A percentile compares a stretch with the other conserved stretches of the same genome.
Evolutionary conservation across 2,888 invertebrate genomes (phyloP).

Genomic region (Nemotelus nigrinus): DNA sequence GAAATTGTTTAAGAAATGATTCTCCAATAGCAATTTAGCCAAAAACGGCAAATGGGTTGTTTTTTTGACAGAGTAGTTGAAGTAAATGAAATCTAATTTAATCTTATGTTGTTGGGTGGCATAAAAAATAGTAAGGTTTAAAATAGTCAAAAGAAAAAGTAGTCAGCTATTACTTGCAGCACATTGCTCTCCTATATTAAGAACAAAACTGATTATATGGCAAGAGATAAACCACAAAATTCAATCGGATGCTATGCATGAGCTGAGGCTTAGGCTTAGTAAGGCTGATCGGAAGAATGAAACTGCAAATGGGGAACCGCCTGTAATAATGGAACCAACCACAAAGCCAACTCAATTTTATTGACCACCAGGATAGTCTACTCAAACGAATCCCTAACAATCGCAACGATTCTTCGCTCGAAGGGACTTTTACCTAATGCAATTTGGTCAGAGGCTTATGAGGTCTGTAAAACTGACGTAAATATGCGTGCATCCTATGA

Average conservation of each 20-base stretch:
- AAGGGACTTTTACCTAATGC: conserved; percentile 8
- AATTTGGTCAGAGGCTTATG: conserved; percentile 9
- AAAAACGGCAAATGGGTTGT: too few relatives aligned
- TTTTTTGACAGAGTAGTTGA: too few relatives aligned
- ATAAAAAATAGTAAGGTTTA: too few relatives aligned
- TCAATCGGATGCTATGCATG: background rate
- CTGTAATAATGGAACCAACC: background rate
- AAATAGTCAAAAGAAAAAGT: too few relatives aligned
- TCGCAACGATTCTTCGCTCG: conserved; percentile 21
- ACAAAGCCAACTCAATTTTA: background rate
- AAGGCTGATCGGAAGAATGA: too few relatives aligned
- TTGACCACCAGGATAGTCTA: background rate
- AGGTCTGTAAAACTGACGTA: background rate
- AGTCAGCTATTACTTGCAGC: background rate
- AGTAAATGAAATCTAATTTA: too few relatives aligned
- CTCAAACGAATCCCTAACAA: conserved; percentile 15
- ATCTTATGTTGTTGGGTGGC: too few relatives aligned
- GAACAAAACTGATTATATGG: conserved; percentile 1
- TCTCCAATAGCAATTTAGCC: too few relatives aligned
- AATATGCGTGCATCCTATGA: background rate
- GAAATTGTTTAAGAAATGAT: too few relatives aligned
- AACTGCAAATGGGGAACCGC: too few relatives aligned
- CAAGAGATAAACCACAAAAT: background rate
- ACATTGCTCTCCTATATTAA: background rate
- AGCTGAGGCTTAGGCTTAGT: too few relatives aligned